Base-by-base conservation (phyloP, 2,797 vertebrate species). In the Epinephelus awoara region DNA sequence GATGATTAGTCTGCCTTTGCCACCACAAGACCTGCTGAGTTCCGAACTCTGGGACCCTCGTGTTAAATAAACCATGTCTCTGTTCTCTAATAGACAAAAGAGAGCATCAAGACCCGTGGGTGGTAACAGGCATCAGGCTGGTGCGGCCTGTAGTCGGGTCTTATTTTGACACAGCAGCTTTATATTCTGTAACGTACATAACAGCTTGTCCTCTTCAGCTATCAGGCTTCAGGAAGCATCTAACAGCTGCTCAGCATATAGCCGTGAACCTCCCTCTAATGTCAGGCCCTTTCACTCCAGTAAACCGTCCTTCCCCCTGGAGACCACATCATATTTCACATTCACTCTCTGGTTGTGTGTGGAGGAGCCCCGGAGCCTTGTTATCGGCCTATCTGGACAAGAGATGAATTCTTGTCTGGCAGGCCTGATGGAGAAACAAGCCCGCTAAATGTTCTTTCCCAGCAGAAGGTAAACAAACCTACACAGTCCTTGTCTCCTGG, bases 321-420 rank as follows among this genome's bases (percentile, higher is more conserved):
- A 82, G 85, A 78, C 54, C 77, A 86, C 87, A 82, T 89, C 84
- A 76, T 89, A 85, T 93, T 92, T 91, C 88, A 92, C 81, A 66
- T 67, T 81, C 58, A 44, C 74, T 80, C 65, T 74, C 77, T 58
- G 61, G 40, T 58, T 83, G 67, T 87, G 71, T 86, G 64, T 72
- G 66, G 66, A 75, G 58, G 54, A 79, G 75, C 71, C 73, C 63
- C 2, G 10, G 59, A 67, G 77, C 55, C 79, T 85, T 77, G 66
- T 91, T 90, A 84, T 81, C 88, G 73, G 78, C 72, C 64, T 64
- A 75, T 83, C 66, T 85, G 77, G 84, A 75, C 82, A 78, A 68
- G 74, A 80, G 73, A 61, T 19, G 15, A 65, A 75, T 90, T 85
- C 72, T 77, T 90, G 68, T 87, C 51, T 85, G 85, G 80, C 79